A percentile compares a stretch with the other conserved stretches of the same genome.
Conservation (phyloP, 2,113 vertebrate species). For the Apistogramma diplotaenia region DNA sequence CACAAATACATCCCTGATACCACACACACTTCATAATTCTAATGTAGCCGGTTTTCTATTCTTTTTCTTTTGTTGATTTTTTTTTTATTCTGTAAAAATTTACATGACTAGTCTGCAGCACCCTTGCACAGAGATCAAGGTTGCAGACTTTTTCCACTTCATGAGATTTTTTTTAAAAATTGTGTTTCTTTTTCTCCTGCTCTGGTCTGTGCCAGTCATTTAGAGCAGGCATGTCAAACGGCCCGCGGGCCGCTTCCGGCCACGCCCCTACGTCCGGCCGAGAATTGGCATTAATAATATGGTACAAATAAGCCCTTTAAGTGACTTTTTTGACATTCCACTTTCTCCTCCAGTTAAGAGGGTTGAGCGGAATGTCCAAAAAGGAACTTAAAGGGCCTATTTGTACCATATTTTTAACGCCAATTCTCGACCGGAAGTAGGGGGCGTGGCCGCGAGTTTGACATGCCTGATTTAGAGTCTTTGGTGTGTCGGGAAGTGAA, state of each 20-base stretch:
- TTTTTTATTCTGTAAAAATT: constrained; percentile 24
- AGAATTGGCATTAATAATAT: too few species aligned
- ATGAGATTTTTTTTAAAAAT: not conserved
- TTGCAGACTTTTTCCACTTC: not conserved
- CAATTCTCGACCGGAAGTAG: too few species aligned
- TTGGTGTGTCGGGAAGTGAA: constrained; percentile 11
- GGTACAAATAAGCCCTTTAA: too few species aligned
- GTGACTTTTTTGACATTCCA: too few species aligned
- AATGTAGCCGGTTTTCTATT: constrained; percentile 11
- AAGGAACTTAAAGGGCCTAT: too few species aligned
- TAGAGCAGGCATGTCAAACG: too few species aligned
- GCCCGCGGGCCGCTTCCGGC: too few species aligned
- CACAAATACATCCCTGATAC: constrained; percentile 26
- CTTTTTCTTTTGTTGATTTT: not conserved
- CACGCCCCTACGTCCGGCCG: too few species aligned
- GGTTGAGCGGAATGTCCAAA: too few species aligned
- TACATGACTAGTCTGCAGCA: not conserved
- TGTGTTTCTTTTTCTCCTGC: not conserved
- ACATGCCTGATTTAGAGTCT: constrained; percentile 3
- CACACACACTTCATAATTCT: not conserved
- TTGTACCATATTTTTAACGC: too few species aligned
- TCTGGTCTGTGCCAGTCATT: not conserved
- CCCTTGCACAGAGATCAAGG: constrained; percentile 9
- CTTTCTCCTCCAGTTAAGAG: too few species aligned
- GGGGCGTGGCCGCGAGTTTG: too few species aligned